Evolutionary conservation across 2,888 invertebrate species (phyloP).

Genomic region (Zhuqinia jingwanae): DNA sequence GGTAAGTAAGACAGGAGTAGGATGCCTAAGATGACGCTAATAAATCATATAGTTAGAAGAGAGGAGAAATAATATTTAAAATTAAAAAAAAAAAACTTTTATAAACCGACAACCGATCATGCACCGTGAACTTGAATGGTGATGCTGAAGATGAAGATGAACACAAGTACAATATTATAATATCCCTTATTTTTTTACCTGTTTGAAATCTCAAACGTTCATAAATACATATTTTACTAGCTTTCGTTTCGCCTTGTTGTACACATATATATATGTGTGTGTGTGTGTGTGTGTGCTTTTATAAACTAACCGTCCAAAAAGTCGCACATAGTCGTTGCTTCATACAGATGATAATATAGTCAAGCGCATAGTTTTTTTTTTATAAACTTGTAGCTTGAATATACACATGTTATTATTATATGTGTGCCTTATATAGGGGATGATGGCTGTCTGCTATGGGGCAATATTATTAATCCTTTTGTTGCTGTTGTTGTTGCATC

Average conservation of each 20-base stretch:
- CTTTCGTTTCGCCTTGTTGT: slow-evolving; percentile 36
- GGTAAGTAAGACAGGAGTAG: slow-evolving; percentile 20
- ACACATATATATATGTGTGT: too few relatives aligned
- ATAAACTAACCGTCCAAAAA: too few relatives aligned
- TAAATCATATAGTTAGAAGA: slow-evolving; percentile 28
- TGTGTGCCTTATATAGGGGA: slow-evolving; percentile 61
- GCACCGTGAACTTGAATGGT: slow-evolving; percentile 22
- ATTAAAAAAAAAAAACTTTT: neutral
- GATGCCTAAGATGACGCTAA: neutral
- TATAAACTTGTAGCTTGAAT: too few relatives aligned
- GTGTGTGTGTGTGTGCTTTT: too few relatives aligned
- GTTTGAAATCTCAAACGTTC: slow-evolving; percentile 18
- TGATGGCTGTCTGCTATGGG: slow-evolving; percentile 70
- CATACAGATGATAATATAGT: too few relatives aligned
- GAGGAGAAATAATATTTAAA: too few relatives aligned
- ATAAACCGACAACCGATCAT: slow-evolving; percentile 44
- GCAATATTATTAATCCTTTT: slow-evolving; percentile 62
- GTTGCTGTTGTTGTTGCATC: too few relatives aligned
- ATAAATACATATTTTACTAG: slow-evolving; percentile 22
- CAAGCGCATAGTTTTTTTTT: neutral
- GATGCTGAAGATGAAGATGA: slow-evolving; percentile 37
- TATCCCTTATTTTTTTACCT: slow-evolving; percentile 33
- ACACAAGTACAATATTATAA: too few relatives aligned
- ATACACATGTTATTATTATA: too few relatives aligned
- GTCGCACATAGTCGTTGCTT: neutral